Base-by-base conservation (phyloP, 64 coral and sea anemone species). In the Montipora cactus region DNA sequence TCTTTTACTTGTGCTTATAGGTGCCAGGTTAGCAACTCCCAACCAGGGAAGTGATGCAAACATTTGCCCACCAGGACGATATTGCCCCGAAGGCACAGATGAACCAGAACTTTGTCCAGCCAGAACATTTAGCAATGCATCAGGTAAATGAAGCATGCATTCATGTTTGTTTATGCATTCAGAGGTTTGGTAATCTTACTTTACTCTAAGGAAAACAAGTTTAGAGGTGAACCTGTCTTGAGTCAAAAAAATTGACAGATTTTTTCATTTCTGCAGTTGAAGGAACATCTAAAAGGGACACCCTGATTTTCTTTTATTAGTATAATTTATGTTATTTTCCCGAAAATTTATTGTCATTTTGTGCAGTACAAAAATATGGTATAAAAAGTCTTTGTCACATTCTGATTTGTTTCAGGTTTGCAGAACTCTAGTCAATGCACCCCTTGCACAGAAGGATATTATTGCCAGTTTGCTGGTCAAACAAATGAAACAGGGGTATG, bases 91-190 rank as follows among this genome's bases (percentile, higher is more conserved):
- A 88, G 92, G 94, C 23, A 99, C 98, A 45, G 81, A 62, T 25
- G 91, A 91, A 76, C 95, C 98, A n/a, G 75, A 88, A 47, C 46
- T 44, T 1, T 99, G 98, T 72, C 98, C 95, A 67, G 44, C 79
- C 22, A 94, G 98, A 79, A 99, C 95, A 23, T 96, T 99, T 44
- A 96, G 92, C 87, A 99, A 96, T 78, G 75, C 68, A 19, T 90
- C 93, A 69, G 98, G 98, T 96, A 62, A 47, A 45, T 50, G 44
- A 22, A 81, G 20, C 51, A 61, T 71, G 18, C 21, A 21, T 57
- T 37, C 37, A 37, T 37, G 37, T 37, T 37, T 37, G 37, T 37
- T 37, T 37, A 37, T 37, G 37, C 15, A 67, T 67, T 55, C 52
- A 7, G 52, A 55, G 10, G 5, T 10, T 55, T 10, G 10, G 52